These are phyloP conservation scores for Limnephilus lunatus DNA, from an alignment of 2,888 invertebrate genomes.

Conservation along the genomic window DNA sequence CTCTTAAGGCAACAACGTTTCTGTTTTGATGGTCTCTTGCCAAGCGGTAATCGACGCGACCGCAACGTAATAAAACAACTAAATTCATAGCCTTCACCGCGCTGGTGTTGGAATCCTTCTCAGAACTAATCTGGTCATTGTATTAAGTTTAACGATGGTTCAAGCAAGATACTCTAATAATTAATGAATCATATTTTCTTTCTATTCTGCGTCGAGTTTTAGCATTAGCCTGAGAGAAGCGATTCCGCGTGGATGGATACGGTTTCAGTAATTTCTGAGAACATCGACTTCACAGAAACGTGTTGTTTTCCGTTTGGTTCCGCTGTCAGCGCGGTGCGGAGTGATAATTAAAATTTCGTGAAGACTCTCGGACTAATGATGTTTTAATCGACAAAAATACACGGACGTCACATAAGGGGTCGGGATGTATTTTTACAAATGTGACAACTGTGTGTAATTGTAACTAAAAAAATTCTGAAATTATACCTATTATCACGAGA, in stretches of 20 bases:
- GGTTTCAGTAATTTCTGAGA: background rate
- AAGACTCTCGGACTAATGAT: slow-evolving; percentile 21
- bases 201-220: background rate
- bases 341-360: slow-evolving; percentile 33
- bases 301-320: slow-evolving; percentile 18
- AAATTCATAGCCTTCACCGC: background rate
- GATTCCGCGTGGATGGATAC: slow-evolving; percentile 17
- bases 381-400: slow-evolving; percentile 26
- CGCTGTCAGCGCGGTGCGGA: slow-evolving; percentile 29
- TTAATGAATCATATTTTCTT: background rate
- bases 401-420: background rate
- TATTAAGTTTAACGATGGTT: background rate
- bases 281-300: background rate
- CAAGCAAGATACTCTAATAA: background rate
- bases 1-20: background rate
- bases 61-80: background rate
- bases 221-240: background rate
- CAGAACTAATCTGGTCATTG: background rate
- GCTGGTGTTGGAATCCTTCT: background rate
- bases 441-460: background rate
- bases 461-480: too few relatives aligned
- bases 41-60: background rate
- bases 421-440: background rate
- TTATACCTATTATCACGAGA: too few relatives aligned
- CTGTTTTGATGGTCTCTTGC: background rate